Conservation (phyloP, 2,888 invertebrate genomes). For the Dicranocentrus wangi region DNA sequence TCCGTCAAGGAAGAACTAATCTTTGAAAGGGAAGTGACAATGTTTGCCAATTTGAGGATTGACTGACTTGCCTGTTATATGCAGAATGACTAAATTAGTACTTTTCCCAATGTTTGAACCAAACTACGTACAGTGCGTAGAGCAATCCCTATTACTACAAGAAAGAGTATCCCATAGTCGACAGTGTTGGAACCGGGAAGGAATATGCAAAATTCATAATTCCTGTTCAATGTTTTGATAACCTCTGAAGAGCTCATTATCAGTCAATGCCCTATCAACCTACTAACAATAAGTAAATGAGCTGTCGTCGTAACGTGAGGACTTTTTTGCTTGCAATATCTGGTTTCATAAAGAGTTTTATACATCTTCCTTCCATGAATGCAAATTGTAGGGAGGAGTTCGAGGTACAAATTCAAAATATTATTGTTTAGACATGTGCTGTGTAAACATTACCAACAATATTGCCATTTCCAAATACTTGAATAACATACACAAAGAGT, state of each 20-base stretch:
- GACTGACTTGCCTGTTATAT: background rate
- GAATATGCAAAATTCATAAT: background rate
- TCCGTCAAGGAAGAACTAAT: constrained; percentile 22
- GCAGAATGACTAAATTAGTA: background rate
- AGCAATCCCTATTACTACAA: background rate
- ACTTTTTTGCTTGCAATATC: too few relatives aligned
- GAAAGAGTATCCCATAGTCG: too few relatives aligned
- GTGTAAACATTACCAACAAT: too few relatives aligned
- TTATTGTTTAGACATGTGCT: too few relatives aligned
- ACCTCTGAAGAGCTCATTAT: constrained; percentile 38
- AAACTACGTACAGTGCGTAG: background rate
- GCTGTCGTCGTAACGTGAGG: background rate
- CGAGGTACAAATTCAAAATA: too few relatives aligned
- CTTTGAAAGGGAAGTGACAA: constrained; percentile 11
- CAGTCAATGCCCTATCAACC: constrained; percentile 56
- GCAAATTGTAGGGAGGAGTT: too few relatives aligned
- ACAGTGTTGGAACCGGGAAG: background rate
- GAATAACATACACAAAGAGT: too few relatives aligned
- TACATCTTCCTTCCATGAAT: too few relatives aligned
- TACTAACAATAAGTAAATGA: too few relatives aligned
- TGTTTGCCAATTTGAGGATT: constrained; percentile 23
- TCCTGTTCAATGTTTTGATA: constrained; percentile 35
- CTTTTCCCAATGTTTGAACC: background rate
- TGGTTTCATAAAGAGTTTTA: too few relatives aligned
- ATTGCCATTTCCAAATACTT: too few relatives aligned